Evolutionary conservation across 2,888 invertebrate genomes (phyloP), one percentile per base, ranked within the genome.

Genomic region (Punctoribates punctum): DNA sequence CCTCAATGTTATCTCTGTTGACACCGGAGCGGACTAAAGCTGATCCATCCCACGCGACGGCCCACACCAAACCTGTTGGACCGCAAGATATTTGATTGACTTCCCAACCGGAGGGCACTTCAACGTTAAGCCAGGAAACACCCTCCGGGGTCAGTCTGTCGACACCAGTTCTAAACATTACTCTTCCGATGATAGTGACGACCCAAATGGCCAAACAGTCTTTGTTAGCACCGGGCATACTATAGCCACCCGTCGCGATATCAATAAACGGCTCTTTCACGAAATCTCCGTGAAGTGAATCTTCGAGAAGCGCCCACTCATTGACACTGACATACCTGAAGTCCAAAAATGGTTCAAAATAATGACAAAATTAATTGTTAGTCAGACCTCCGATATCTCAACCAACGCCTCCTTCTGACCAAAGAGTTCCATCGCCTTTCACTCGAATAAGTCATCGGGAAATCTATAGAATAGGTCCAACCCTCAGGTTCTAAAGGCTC

Each of bases 381-480:
- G 23, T 57, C 90, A 82, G 94, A 96, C 81, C 92, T 88, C 75
- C 95, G 86, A 83, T 91, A 92, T 77, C 95, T 88, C 77, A 93
- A 89, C 95, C 95, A 96, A 83, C 94, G 91, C 79, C 95, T 87
- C 81, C 94, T 87, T 78, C 95, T 87, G 0, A 96, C 95, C 86
- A 91, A 93, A 9, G 94, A 93, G 81, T 91, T 92, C 93, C 94
- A 94, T 78, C 90, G 90, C 82, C 93, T 93, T 77, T 89, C 89
- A 0, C 90, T 87, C 42, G 90, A 88, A 85, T 90, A 95, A 60
- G 90, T 89, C 15, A 91, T 89, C 75, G 93, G 93, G 84, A 96
- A 96, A 84, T 96, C 94, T 48, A 94, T 87, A 48, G 95, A 94
- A 85, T 95, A 96, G 75, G 91, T 92, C 95, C 95, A 96, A 20